A percentile compares a stretch with the other conserved stretches of the same genome.
These are phyloP conservation scores for Magallana gigas DNA, from an alignment of 1,140 invertebrate genomes.

Conservation along the genomic window DNA sequence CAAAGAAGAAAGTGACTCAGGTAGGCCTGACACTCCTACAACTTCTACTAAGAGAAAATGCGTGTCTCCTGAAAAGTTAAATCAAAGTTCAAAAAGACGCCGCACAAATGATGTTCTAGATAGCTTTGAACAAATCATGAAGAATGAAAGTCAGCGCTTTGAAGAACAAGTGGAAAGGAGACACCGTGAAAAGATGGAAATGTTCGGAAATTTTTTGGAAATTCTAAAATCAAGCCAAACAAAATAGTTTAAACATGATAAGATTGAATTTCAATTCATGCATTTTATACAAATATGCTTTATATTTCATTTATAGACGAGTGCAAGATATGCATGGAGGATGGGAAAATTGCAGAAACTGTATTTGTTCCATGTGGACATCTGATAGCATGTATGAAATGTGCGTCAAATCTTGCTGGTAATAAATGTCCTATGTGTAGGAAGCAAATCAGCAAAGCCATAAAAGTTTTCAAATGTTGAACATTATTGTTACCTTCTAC, in stretches of 20 bases:
- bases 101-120: neutral
- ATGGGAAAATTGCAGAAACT: slow-evolving; percentile 13
- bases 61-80: neutral
- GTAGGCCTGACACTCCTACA: neutral
- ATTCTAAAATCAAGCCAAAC: slow-evolving; percentile 4
- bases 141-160: slow-evolving; percentile 14
- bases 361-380: neutral
- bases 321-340: slow-evolving; percentile 41
- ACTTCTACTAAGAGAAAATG: neutral
- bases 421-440: slow-evolving; percentile 20
- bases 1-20: neutral
- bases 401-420: neutral
- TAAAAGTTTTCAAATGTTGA: slow-evolving; percentile 20
- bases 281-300: neutral
- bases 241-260: neutral
- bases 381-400: neutral
- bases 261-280: slow-evolving; percentile 2
- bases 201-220: neutral
- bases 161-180: slow-evolving; percentile 44
- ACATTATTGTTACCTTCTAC: neutral
- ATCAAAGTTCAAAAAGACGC: too few relatives aligned
- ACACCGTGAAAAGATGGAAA: slow-evolving; percentile 31
- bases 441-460: neutral
- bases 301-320: slow-evolving; percentile 10
- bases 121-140: neutral